phyloP scores from a whole-genome alignment of 2,797 vertebrate genomes.

The Allobates femoralis region DNA sequence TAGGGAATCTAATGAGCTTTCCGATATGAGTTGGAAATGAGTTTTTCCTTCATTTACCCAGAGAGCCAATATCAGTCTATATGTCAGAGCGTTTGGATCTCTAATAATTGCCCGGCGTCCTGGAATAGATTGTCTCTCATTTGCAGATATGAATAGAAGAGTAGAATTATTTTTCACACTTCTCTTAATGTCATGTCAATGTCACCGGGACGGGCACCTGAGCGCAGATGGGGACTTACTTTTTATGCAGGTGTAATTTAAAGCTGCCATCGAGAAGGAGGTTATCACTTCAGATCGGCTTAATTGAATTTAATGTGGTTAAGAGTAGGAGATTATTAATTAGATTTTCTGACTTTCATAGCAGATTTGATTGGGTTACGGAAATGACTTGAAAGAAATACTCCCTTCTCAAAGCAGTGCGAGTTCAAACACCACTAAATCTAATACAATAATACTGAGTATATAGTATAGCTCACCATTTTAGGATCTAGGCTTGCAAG shows the following conservation, averaged over 20 bases:
- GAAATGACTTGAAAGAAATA: slow-evolving; percentile 44
- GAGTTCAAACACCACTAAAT: not conserved
- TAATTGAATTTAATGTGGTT: slow-evolving; percentile 61
- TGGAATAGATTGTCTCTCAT: slow-evolving; percentile 53
- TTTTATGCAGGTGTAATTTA: slow-evolving; percentile 54
- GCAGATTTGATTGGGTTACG: slow-evolving; percentile 42
- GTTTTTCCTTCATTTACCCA: slow-evolving; percentile 64
- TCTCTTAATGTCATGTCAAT: slow-evolving; percentile 61
- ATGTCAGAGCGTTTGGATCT: slow-evolving; percentile 59
- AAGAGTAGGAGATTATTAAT: slow-evolving; percentile 57
- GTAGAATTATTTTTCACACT: slow-evolving; percentile 59
- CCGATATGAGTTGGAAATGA: slow-evolving; percentile 63
- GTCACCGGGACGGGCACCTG: slow-evolving; percentile 53
- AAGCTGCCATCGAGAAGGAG: slow-evolving; percentile 52
- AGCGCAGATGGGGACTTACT: slow-evolving; percentile 28
- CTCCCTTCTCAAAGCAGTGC: not conserved
- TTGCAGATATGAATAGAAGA: slow-evolving; percentile 60
- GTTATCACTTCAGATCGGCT: slow-evolving; percentile 54
- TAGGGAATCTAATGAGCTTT: slow-evolving; percentile 61
- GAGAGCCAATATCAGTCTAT: slow-evolving; percentile 64
- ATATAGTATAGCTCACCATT: not conserved
- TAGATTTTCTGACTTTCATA: slow-evolving; percentile 56
- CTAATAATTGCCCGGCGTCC: slow-evolving; percentile 56
- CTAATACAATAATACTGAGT: not conserved
- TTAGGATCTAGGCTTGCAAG: not conserved